Evolutionary conservation across 2,113 vertebrate genomes (phyloP), one percentile per base, ranked within the genome.

Genomic region (Chloropsis hardwickii): DNA sequence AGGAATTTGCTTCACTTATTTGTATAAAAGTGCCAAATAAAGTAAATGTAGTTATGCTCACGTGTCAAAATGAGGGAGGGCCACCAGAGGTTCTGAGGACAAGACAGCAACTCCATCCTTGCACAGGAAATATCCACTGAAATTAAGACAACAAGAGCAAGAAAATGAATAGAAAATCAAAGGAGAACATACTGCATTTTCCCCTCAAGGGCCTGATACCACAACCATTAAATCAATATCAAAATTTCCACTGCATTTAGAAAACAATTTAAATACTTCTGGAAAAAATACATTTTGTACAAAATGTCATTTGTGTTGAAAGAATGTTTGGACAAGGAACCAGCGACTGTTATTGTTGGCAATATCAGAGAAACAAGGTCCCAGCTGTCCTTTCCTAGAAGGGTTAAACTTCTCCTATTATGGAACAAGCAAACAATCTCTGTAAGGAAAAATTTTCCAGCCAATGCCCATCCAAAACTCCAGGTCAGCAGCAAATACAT

Each of bases 391-490:
- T 88, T 94, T 94, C 76, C 92, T 90, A 84, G 93, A 96, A 97
- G 93, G 94, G 95, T 97, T 96, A 96, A 96, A 93, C 86, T 88
- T 88, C 65, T 92, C 58, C 74, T 78, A 42, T 97, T 96, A 95
- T 93, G 88, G 94, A 96, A 95, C 44, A 89, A 69, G 76, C 88
- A 97, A 97, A 90, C 60, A 95, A 94, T 92, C 82, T 86, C 79
- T 74, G 82, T 35, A 84, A 94, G 29, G 90, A 95, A 81, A 94
- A 86, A 95, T 72, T 93, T 94, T 95, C 94, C 90, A 95, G 67
- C 67, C 70, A 90, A 83, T 88, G 67, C 85, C 88, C 77, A 93
- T 95, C 95, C 95, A 97, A 96, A 90, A 95, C 66, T 95, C 74
- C 90, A 95, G 95, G 92, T 96, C 95, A 96, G 69, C 51, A 92